Evolutionary conservation across 2,888 invertebrate species (phyloP).

Genomic region (Trissolcus japonicus): DNA sequence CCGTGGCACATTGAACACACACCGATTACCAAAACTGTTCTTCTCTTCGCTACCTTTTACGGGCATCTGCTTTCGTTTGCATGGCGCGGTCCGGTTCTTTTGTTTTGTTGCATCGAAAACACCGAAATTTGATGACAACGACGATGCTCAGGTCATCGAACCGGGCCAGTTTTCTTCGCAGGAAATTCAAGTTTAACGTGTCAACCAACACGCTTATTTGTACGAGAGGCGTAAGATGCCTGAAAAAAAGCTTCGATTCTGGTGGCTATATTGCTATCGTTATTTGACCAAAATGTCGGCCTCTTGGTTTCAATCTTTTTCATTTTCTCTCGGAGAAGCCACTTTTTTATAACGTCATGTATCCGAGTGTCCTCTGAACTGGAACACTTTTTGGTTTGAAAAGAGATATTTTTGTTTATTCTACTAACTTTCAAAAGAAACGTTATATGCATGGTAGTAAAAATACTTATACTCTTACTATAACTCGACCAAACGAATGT

Average conservation of each 20-base stretch:
- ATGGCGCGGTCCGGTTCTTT: slow-evolving; percentile 57
- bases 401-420: too few species aligned
- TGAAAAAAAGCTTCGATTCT: slow-evolving; percentile 48
- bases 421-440: too few species aligned
- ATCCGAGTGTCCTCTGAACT: not conserved
- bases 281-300: slow-evolving; percentile 6
- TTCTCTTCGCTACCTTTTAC: slow-evolving; percentile 68
- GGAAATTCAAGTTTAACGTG: slow-evolving; percentile 57
- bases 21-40: slow-evolving; percentile 70
- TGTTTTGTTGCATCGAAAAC: slow-evolving; percentile 43
- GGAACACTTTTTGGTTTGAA: too few species aligned
- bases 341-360: not conserved
- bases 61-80: slow-evolving; percentile 63
- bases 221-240: slow-evolving; percentile 41
- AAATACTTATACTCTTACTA: too few species aligned
- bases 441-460: too few species aligned
- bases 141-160: slow-evolving; percentile 57
- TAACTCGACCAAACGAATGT: too few species aligned
- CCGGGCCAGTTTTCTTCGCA: slow-evolving; percentile 50
- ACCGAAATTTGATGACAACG: slow-evolving; percentile 57
- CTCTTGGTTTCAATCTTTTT: not conserved
- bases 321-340: not conserved
- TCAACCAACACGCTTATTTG: slow-evolving; percentile 47
- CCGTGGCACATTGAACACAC: slow-evolving; percentile 54
- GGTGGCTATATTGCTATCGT: slow-evolving; percentile 47